Evolutionary conservation across 2,888 invertebrate genomes (phyloP).

Genomic region (Lottia scabra): DNA sequence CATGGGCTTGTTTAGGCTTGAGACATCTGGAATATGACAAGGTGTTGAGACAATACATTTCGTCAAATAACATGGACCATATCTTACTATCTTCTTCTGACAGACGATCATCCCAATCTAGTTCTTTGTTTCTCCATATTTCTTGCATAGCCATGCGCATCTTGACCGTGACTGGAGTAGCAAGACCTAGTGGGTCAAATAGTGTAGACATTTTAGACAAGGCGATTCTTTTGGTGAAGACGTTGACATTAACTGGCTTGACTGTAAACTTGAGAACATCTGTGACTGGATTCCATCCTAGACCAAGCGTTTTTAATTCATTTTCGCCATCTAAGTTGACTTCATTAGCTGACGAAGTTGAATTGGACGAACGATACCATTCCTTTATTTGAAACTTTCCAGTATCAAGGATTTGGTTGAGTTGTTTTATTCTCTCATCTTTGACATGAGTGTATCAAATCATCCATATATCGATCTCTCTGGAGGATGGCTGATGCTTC

Average conservation of each 20-base stretch:
- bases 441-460: constrained; percentile 16
- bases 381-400: constrained; percentile 19
- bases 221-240: neutral
- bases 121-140: constrained; percentile 8
- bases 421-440: neutral
- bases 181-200: constrained; percentile 10
- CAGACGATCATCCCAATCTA: constrained; percentile 11
- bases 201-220: constrained; percentile 5
- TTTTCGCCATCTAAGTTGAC: neutral
- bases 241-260: neutral
- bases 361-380: constrained; percentile 12
- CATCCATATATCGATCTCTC: constrained; percentile 23
- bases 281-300: neutral
- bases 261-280: constrained; percentile 5
- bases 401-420: constrained; percentile 9
- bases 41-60: neutral
- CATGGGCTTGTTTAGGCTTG: constrained; percentile 1
- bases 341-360: neutral
- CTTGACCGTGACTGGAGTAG: neutral
- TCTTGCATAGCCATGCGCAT: constrained; percentile 14
- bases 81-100: neutral
- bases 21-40: constrained; percentile 1
- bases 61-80: constrained; percentile 8
- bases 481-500: constrained; percentile 16
- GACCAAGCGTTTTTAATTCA: constrained; percentile 10